Evolutionary conservation across 2,113 vertebrate genomes (phyloP).

Genomic region (Salvelinus alpinus): DNA sequence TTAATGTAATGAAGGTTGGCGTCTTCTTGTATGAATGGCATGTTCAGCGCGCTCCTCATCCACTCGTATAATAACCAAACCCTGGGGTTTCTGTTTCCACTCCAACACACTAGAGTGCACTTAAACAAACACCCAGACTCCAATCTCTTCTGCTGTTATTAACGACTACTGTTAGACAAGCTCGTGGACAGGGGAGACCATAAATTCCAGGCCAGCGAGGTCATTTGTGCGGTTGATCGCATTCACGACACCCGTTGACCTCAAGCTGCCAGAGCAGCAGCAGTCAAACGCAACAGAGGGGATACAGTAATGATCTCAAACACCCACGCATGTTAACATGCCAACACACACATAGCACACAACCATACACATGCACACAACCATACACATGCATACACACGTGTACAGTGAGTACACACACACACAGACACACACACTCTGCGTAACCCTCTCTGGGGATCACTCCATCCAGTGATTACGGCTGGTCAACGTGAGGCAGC

Average conservation of each 20-base stretch:
- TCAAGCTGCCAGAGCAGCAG: neutral
- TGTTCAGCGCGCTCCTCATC: neutral
- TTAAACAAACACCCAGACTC: neutral
- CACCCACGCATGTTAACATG: no score
- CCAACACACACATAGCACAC: no score
- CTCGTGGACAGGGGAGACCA: neutral
- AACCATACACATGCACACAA: no score
- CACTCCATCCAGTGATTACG: no score
- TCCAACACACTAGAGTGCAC: neutral
- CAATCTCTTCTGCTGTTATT: neutral
- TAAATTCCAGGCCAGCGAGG: neutral
- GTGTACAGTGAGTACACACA: no score
- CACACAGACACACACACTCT: no score
- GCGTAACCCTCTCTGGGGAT: no score
- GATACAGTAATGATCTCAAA: no score
- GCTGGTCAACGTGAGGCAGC: no score
- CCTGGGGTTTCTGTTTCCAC: neutral
- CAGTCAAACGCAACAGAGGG: no score
- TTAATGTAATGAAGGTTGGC: neutral
- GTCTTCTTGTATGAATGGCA: constrained; percentile 2
- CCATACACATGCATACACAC: no score
- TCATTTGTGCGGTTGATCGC: neutral
- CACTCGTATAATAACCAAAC: neutral
- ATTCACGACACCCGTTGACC: neutral
- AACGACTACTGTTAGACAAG: constrained; percentile 1